phyloP scores from a whole-genome alignment of 2,888 invertebrate genomes.

The Slavum lentiscoides region DNA sequence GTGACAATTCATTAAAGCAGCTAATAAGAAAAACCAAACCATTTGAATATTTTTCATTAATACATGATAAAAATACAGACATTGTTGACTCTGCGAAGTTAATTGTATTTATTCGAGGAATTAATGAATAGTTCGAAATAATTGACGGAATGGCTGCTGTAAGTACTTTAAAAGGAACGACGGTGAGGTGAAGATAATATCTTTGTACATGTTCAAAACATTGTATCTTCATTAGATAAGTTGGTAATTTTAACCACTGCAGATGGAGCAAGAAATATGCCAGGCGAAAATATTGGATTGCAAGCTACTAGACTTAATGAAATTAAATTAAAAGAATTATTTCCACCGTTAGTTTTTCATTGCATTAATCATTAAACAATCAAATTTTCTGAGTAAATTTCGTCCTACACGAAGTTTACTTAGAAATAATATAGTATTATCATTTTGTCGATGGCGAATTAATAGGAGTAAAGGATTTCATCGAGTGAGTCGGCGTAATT shows the following conservation, averaged over 20 bases:
- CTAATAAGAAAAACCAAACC: not conserved
- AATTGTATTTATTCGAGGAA: constrained; percentile 22
- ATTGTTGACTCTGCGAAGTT: constrained; percentile 21
- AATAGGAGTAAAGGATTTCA: too few relatives aligned
- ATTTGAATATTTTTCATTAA: constrained; percentile 28
- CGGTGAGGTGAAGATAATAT: constrained; percentile 22
- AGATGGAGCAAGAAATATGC: too few relatives aligned
- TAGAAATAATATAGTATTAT: too few relatives aligned
- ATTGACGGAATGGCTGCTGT: constrained; percentile 8
- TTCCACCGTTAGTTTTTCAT: too few relatives aligned
- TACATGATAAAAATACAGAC: constrained; percentile 32
- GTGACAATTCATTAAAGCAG: constrained; percentile 32
- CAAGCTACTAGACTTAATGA: too few relatives aligned
- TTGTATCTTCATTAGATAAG: constrained; percentile 19
- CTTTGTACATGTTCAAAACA: constrained; percentile 27
- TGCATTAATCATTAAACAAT: too few relatives aligned
- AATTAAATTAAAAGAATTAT: too few relatives aligned
- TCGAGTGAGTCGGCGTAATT: too few relatives aligned
- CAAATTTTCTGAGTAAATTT: too few relatives aligned
- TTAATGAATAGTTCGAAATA: constrained; percentile 33
- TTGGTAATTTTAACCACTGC: constrained; percentile 30
- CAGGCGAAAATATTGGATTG: too few relatives aligned
- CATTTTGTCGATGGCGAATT: too few relatives aligned
- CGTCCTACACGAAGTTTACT: too few relatives aligned
- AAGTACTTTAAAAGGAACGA: constrained; percentile 16